Conservation (phyloP, 2,797 vertebrate genomes). For the Zalophus californianus region DNA sequence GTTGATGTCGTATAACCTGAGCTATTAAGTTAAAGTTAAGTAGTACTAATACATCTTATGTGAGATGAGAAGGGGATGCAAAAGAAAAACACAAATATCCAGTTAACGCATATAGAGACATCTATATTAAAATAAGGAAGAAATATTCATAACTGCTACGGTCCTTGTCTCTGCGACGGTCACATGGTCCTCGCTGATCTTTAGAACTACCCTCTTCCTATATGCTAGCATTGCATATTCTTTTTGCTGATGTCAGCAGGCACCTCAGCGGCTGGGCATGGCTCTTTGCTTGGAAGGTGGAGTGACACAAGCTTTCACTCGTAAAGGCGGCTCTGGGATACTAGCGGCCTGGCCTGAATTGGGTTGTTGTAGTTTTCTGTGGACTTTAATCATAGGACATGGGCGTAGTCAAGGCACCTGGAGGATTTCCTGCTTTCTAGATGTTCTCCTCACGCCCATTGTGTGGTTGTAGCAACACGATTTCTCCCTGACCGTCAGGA, state of each 20-base stretch:
- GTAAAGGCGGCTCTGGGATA: not conserved
- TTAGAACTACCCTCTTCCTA: not conserved
- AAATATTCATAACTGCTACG: not conserved
- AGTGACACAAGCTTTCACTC: not conserved
- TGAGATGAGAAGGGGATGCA: not conserved
- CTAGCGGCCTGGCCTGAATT: slow-evolving; percentile 20
- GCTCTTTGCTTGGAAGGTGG: not conserved
- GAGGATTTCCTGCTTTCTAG: slow-evolving; percentile 13
- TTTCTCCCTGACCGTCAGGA: not conserved
- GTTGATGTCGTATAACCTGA: not conserved
- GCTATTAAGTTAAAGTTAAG: slow-evolving; percentile 46
- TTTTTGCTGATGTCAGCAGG: not conserved
- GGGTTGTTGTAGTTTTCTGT: slow-evolving; percentile 26
- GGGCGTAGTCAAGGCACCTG: not conserved
- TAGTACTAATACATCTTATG: slow-evolving; percentile 1
- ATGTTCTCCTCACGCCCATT: not conserved
- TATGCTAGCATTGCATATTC: not conserved
- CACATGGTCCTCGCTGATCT: not conserved
- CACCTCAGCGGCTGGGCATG: not conserved
- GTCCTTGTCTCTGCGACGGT: not conserved
- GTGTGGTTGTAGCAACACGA: not conserved
- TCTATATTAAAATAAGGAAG: slow-evolving; percentile 20
- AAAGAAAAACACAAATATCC: slow-evolving; percentile 28
- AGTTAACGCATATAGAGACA: not conserved
- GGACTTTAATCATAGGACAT: not conserved